Percentiles rank a stretch among this genome's conserved stretches.
These are phyloP conservation scores for Pocillopora verrucosa DNA, from an alignment of 64 coral and sea anemone species.

Conservation along the genomic window DNA sequence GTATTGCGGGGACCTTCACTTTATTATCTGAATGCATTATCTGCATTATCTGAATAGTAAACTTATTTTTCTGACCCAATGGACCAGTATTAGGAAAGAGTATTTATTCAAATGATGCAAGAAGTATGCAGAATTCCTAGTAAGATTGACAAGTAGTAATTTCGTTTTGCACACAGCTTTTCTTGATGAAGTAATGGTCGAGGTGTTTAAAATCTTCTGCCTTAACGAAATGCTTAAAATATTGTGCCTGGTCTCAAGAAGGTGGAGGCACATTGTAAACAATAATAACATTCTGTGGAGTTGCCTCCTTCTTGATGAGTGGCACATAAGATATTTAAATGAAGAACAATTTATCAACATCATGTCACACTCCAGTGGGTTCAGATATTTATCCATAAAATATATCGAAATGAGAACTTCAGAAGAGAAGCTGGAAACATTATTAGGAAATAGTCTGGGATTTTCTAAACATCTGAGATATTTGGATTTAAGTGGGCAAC, in stretches of 20 bases:
- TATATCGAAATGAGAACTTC: conserved; percentile 62
- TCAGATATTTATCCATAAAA: conserved; percentile 55
- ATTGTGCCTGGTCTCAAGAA: conserved; percentile 53
- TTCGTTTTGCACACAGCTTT: conserved; percentile 72
- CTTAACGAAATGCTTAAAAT: conserved; percentile 60
- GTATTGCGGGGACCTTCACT: too few species aligned
- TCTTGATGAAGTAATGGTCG: conserved; percentile 64
- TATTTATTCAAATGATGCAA: conserved; percentile 60
- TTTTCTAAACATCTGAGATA: conserved; percentile 65
- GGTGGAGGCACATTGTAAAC: conserved; percentile 57
- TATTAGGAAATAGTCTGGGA: conserved; percentile 52
- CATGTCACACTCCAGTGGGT: conserved; percentile 61
- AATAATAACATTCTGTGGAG: conserved; percentile 51
- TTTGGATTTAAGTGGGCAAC: conserved; percentile 58
- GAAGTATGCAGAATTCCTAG: conserved; percentile 44
- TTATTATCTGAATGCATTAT: too few species aligned
- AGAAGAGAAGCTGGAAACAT: conserved; percentile 50
- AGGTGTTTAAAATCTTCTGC: conserved; percentile 66
- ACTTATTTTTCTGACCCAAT: conserved; percentile 1
- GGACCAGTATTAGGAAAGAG: conserved; percentile 31
- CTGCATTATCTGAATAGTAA: conserved; percentile 22
- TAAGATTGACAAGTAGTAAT: conserved; percentile 57
- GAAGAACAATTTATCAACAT: conserved; percentile 42
- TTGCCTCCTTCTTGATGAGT: conserved; percentile 63
- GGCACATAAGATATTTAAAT: conserved; percentile 48